These are phyloP conservation scores for Oryzias sinensis DNA, from an alignment of 2,797 vertebrate genomes.

Conservation along the genomic window DNA sequence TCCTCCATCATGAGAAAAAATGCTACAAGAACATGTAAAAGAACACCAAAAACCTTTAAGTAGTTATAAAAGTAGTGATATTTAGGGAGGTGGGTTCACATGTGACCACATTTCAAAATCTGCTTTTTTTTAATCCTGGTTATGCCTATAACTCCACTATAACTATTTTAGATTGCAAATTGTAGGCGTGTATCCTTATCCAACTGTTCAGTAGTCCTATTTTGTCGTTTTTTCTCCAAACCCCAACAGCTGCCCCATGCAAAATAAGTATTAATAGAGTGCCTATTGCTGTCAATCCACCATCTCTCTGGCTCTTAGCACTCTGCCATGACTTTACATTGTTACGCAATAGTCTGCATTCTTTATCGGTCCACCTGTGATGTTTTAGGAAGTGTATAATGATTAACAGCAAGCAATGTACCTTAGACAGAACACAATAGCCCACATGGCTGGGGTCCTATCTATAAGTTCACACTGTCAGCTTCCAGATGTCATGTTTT, in stretches of 20 bases:
- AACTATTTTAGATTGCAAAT: too few relatives aligned
- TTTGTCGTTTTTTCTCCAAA: not conserved
- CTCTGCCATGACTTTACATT: constrained; percentile 26
- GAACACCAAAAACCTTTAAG: too few relatives aligned
- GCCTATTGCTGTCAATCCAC: constrained; percentile 27
- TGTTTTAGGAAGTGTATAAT: constrained; percentile 21
- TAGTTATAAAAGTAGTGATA: too few relatives aligned
- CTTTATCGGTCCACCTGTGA: constrained; percentile 8
- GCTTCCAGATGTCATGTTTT: constrained; percentile 3
- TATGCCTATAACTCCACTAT: too few relatives aligned
- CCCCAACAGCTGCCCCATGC: constrained; percentile 37
- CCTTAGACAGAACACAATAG: not conserved
- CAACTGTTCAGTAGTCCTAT: not conserved
- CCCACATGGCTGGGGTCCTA: constrained; percentile 16
- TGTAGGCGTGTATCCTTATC: too few relatives aligned
- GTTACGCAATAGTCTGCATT: constrained; percentile 46
- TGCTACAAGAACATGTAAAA: too few relatives aligned
- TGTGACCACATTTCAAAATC: too few relatives aligned
- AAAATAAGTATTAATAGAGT: constrained; percentile 58
- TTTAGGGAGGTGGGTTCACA: too few relatives aligned
- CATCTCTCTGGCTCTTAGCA: constrained; percentile 27
- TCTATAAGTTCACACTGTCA: not conserved
- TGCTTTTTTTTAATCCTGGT: too few relatives aligned
- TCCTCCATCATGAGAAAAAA: too few relatives aligned
- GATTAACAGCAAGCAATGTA: constrained; percentile 33